phyloP scores from a whole-genome alignment of 2,888 invertebrate species.

The Harmothoe impar region DNA sequence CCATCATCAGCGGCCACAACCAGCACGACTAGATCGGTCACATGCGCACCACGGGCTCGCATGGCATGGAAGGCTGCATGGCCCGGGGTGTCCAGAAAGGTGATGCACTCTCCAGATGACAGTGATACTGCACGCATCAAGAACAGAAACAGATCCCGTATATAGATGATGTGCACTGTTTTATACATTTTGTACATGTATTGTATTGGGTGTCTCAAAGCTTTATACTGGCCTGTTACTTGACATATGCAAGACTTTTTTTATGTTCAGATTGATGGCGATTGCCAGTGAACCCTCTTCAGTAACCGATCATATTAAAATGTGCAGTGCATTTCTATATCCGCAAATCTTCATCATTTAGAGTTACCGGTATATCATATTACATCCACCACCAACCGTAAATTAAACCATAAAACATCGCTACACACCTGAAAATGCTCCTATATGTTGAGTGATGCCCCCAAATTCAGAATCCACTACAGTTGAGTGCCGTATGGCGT shows the following conservation, averaged over 20 bases:
- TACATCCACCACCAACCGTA: no score
- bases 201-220: neutral
- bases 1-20: slow-evolving; percentile 98
- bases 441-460: slow-evolving; percentile 99
- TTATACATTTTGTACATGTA: neutral
- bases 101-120: slow-evolving; percentile 89
- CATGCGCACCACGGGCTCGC: slow-evolving; percentile 95
- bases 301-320: no score
- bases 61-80: slow-evolving; percentile 98
- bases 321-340: no score
- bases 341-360: no score
- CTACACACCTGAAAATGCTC: slow-evolving; percentile 91
- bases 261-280: no score
- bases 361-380: no score
- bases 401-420: no score
- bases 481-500: slow-evolving; percentile 92
- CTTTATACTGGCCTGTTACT: no score
- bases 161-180: no score
- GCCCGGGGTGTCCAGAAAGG: slow-evolving; percentile 99
- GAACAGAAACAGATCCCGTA: neutral
- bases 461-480: slow-evolving; percentile 97
- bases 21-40: slow-evolving; percentile 97
- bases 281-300: no score
- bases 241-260: no score
- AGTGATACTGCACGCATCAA: slow-evolving; percentile 86